These are phyloP conservation scores for Oncorhynchus tshawytscha DNA, from an alignment of 2,113 vertebrate species.

Conservation along the genomic window DNA sequence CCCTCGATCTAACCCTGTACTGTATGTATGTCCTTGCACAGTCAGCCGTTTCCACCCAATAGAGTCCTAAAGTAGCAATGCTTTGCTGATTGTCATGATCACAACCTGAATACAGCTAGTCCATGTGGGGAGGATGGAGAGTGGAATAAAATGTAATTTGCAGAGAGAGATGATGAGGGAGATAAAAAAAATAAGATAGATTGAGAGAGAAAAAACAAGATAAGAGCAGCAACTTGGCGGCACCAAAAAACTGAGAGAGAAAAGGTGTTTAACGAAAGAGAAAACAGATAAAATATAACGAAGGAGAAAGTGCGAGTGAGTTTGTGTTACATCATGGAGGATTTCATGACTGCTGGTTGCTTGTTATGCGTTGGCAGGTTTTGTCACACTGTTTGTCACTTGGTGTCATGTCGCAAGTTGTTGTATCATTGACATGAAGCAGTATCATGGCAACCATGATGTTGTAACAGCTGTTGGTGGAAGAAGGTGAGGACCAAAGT, in stretches of 20 bases:
- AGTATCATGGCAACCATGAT: neutral
- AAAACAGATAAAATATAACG: neutral
- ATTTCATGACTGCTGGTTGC: neutral
- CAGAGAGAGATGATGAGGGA: neutral
- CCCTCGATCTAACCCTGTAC: neutral
- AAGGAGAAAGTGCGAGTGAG: neutral
- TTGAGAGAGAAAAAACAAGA: neutral
- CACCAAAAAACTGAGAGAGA: neutral
- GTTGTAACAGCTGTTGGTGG: no score
- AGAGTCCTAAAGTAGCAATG: conserved; percentile 58
- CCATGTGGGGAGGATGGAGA: conserved; percentile 27
- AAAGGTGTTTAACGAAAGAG: neutral
- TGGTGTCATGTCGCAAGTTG: neutral
- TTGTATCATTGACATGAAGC: neutral
- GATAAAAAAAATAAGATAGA: neutral
- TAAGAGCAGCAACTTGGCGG: neutral
- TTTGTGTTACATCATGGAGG: neutral
- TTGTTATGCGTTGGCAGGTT: neutral
- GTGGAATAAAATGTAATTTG: neutral
- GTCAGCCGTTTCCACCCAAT: conserved; percentile 62
- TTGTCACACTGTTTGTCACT: neutral
- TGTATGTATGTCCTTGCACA: conserved; percentile 3
- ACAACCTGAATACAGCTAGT: conserved; percentile 57
- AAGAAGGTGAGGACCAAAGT: no score
- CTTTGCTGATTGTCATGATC: conserved; percentile 69